phyloP scores from a whole-genome alignment of 2,113 vertebrate genomes.

The Heliornis fulica region DNA sequence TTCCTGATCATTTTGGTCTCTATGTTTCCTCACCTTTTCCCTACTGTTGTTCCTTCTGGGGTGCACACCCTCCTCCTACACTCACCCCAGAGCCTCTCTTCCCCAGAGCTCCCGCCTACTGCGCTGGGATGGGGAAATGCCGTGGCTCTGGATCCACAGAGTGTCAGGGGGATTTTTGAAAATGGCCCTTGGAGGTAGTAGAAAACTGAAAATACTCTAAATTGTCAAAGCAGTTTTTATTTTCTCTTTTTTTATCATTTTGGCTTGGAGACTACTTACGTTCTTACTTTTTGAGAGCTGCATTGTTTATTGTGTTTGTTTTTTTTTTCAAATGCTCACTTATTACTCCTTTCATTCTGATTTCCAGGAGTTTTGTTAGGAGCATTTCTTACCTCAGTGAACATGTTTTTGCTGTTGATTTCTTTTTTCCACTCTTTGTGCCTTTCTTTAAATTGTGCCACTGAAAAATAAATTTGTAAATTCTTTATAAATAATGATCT shows the following conservation, averaged over 20 bases:
- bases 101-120: neutral
- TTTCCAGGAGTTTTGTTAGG: neutral
- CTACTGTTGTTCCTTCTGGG: neutral
- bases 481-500: neutral
- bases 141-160: rapidly evolving
- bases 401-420: neutral
- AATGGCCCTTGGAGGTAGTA: rapidly evolving
- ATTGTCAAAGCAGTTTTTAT: neutral
- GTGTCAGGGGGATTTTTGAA: neutral
- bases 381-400: neutral
- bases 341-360: neutral
- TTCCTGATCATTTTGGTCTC: neutral
- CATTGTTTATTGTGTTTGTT: neutral
- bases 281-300: neutral
- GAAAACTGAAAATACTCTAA: neutral
- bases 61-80: constrained; percentile 40
- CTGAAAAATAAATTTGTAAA: neutral
- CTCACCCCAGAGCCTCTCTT: neutral
- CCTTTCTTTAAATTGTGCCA: neutral
- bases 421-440: neutral
- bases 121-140: neutral
- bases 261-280: neutral
- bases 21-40: neutral
- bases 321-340: neutral
- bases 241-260: neutral